Evolutionary conservation across 1,140 invertebrate species (phyloP).

Genomic region (Apis cerana): DNA sequence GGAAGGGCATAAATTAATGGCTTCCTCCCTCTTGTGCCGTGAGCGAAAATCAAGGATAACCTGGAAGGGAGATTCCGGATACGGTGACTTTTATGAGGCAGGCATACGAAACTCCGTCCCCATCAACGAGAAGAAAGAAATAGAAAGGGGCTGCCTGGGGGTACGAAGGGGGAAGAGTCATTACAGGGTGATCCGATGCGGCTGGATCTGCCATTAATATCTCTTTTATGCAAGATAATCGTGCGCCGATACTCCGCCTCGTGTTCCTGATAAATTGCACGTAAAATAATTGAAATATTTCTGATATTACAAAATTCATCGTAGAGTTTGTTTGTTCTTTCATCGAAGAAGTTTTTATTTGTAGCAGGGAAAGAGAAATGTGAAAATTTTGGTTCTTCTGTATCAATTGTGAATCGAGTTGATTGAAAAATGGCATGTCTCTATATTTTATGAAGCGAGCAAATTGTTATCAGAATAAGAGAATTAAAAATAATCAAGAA

Average conservation of each 20-base stretch:
- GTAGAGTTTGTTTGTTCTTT: too few relatives aligned
- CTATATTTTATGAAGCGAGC: too few relatives aligned
- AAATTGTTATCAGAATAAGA: too few relatives aligned
- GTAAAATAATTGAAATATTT: too few relatives aligned
- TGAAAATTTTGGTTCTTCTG: too few relatives aligned
- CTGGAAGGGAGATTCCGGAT: conserved; percentile 43
- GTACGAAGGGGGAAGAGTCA: conserved; percentile 23
- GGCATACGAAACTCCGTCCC: conserved; percentile 21
- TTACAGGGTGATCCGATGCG: conserved; percentile 40
- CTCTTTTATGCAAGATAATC: background rate
- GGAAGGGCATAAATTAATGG: conserved; percentile 59
- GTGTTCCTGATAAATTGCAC: background rate
- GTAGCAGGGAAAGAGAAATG: too few relatives aligned
- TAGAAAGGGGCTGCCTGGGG: background rate
- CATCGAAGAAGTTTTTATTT: too few relatives aligned
- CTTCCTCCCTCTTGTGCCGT: conserved; percentile 49
- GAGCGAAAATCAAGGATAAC: conserved; percentile 59
- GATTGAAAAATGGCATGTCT: too few relatives aligned
- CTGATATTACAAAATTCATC: too few relatives aligned
- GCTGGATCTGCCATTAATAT: conserved; percentile 33
- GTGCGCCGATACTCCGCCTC: background rate
- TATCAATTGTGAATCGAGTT: too few relatives aligned
- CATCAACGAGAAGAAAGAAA: conserved; percentile 42
- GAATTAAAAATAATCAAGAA: too few relatives aligned
- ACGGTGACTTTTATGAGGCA: conserved; percentile 47